These are phyloP conservation scores for Archips xylosteana DNA, from an alignment of 2,888 invertebrate species.

Conservation along the genomic window DNA sequence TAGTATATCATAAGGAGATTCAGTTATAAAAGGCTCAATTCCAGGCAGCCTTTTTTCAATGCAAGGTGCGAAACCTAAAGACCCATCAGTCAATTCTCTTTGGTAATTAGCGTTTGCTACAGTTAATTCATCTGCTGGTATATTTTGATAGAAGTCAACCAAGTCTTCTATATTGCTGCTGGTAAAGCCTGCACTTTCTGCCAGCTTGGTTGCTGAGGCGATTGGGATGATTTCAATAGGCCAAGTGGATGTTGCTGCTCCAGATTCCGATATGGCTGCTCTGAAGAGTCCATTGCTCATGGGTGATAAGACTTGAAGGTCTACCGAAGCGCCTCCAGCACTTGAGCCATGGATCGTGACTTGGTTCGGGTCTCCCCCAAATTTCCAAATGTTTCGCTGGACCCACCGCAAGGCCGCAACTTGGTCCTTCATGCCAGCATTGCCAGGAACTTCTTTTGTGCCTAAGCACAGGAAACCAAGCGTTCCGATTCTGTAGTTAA, in stretches of 20 bases:
- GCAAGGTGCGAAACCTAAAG: slow-evolving; percentile 43
- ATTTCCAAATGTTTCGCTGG: slow-evolving; percentile 53
- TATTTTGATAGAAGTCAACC: slow-evolving; percentile 14
- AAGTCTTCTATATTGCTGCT: slow-evolving; percentile 48
- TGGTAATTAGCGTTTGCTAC: slow-evolving; percentile 1
- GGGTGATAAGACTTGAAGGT: slow-evolving; percentile 51
- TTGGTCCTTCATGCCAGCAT: slow-evolving; percentile 60
- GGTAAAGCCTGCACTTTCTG: slow-evolving; percentile 51
- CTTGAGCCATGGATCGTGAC: slow-evolving; percentile 56
- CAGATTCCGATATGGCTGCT: slow-evolving; percentile 56
- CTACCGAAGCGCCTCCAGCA: slow-evolving; percentile 52
- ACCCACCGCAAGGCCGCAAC: slow-evolving; percentile 55
- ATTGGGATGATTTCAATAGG: slow-evolving; percentile 46
- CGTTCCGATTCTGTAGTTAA: slow-evolving; percentile 56
- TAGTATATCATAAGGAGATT: slow-evolving; percentile 44
- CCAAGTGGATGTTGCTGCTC: slow-evolving; percentile 47
- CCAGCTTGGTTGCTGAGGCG: slow-evolving; percentile 47
- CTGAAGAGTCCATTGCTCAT: slow-evolving; percentile 50
- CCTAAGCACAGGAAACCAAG: slow-evolving; percentile 57
- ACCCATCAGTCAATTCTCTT: slow-evolving; percentile 13
- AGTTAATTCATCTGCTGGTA: slow-evolving; percentile 12
- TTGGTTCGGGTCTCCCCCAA: slow-evolving; percentile 53
- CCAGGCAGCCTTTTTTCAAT: slow-evolving; percentile 46
- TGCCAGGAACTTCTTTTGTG: slow-evolving; percentile 55
- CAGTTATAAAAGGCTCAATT: slow-evolving; percentile 44